phyloP scores from a whole-genome alignment of 2,888 invertebrate species.

The Patella caerulea region DNA sequence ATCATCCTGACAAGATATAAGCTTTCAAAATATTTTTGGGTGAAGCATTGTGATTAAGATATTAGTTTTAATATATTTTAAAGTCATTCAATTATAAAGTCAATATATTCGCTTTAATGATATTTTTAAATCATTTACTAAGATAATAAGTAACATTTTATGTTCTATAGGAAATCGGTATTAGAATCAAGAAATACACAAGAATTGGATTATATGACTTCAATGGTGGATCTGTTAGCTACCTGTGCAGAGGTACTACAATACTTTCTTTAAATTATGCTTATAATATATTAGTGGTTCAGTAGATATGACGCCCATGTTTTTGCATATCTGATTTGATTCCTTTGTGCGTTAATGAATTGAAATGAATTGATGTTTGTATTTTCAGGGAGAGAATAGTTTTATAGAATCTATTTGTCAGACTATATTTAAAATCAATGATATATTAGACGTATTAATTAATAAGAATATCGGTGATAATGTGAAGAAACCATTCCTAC shows the following conservation, averaged over 20 bases:
- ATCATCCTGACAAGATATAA: too few relatives aligned
- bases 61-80: too few relatives aligned
- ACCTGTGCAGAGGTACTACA: constrained; percentile 68
- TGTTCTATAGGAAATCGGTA: constrained; percentile 49
- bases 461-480: constrained; percentile 59
- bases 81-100: too few relatives aligned
- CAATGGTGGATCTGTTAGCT: constrained; percentile 68
- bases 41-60: too few relatives aligned
- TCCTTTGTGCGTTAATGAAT: too few relatives aligned
- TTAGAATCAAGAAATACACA: constrained; percentile 44
- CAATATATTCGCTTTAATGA: constrained; percentile 4
- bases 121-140: constrained; percentile 15
- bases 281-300: too few relatives aligned
- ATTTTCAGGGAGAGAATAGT: constrained; percentile 68
- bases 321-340: too few relatives aligned
- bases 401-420: constrained; percentile 71
- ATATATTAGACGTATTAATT: constrained; percentile 66
- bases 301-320: neutral
- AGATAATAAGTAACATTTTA: neutral
- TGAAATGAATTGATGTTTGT: neutral
- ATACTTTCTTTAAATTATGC: neutral
- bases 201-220: constrained; percentile 57
- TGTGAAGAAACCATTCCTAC: constrained; percentile 66
- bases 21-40: constrained; percentile 22
- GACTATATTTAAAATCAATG: constrained; percentile 68